phyloP scores from a whole-genome alignment of 1,140 invertebrate genomes.

The Colletes latitarsis region DNA sequence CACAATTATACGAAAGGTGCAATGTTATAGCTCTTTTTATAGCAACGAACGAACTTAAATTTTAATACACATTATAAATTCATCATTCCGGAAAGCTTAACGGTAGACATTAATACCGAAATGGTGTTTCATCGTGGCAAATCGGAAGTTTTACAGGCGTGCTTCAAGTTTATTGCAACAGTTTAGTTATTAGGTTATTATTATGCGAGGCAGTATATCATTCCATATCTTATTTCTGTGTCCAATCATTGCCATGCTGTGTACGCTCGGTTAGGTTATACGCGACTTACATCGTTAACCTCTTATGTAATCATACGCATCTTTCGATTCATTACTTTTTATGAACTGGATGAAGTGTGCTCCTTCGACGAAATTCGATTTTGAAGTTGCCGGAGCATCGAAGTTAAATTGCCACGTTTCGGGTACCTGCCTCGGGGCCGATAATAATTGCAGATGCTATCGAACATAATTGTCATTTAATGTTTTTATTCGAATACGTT shows the following conservation, averaged over 20 bases:
- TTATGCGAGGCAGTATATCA: neutral
- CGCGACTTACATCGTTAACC: constrained; percentile 16
- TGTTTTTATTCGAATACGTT: too few relatives aligned
- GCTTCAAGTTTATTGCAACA: neutral
- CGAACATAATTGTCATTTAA: too few relatives aligned
- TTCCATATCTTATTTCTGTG: neutral
- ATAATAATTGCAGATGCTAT: too few relatives aligned
- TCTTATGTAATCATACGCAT: constrained; percentile 28
- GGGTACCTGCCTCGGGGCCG: too few relatives aligned
- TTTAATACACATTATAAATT: too few relatives aligned
- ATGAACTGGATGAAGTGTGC: neutral
- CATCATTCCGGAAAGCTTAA: neutral
- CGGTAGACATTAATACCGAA: too few relatives aligned
- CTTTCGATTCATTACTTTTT: constrained; percentile 26
- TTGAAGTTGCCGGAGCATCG: neutral
- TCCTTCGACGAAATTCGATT: neutral
- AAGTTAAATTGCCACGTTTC: too few relatives aligned
- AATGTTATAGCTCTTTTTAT: too few relatives aligned
- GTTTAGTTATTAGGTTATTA: constrained; percentile 2
- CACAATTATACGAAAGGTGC: too few relatives aligned
- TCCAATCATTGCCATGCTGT: neutral
- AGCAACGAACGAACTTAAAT: too few relatives aligned
- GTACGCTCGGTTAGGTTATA: constrained; percentile 1
- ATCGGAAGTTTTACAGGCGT: neutral
- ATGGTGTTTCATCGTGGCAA: too few relatives aligned